Evolutionary conservation across 2,888 invertebrate genomes (phyloP).

Genomic region (Coleophora flavipennella): DNA sequence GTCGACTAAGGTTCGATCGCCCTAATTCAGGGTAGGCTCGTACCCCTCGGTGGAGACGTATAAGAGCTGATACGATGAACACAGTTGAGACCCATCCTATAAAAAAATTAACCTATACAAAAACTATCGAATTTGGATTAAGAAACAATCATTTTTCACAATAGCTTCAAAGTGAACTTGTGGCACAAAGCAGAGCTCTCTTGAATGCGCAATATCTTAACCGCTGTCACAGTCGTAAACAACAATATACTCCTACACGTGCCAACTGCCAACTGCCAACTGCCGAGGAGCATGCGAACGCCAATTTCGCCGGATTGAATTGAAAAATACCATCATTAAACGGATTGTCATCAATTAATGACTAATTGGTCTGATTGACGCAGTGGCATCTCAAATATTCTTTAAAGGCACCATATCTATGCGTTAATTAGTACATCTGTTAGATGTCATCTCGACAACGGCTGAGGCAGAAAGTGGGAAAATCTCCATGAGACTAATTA

Average conservation of each 20-base stretch:
- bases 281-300: neutral
- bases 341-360: slow-evolving; percentile 8
- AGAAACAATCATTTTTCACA: no score
- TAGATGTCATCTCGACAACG: neutral
- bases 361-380: neutral
- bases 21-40: no score
- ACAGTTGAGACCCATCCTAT: no score
- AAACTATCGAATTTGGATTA: no score
- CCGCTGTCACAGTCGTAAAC: neutral
- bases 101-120: no score
- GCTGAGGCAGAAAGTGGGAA: slow-evolving; percentile 2
- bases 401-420: slow-evolving; percentile 6
- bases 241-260: neutral
- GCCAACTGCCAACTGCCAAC: neutral
- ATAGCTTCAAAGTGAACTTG: neutral
- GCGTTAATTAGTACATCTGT: slow-evolving; percentile 10
- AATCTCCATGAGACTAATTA: slow-evolving; percentile 6
- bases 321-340: slow-evolving; percentile 3
- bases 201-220: neutral
- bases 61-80: no score
- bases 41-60: no score
- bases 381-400: slow-evolving; percentile 5
- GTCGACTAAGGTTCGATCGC: no score
- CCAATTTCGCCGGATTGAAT: neutral
- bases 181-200: neutral